Conservation (phyloP, 1,140 invertebrate species). For the Monochamus saltuarius region DNA sequence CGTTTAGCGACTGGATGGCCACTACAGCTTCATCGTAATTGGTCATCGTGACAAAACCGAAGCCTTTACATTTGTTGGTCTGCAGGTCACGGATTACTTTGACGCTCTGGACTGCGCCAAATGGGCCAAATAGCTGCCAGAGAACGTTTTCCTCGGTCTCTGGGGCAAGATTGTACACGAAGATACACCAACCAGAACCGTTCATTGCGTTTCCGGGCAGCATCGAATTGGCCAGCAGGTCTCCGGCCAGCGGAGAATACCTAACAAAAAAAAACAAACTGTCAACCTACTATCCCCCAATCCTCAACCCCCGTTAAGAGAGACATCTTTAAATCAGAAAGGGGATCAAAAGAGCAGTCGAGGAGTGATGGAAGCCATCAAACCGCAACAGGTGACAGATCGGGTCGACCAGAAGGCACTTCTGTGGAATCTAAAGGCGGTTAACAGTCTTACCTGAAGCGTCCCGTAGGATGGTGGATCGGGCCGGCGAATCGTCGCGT, state of each 20-base stretch:
- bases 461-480: slow-evolving; percentile 88
- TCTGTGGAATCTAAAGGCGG: too few relatives aligned
- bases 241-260: slow-evolving; percentile 93
- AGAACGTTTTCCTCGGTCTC: slow-evolving; percentile 98
- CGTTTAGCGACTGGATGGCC: slow-evolving; percentile 96
- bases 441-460: slow-evolving; percentile 74
- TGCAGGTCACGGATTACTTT: slow-evolving; percentile 97
- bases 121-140: slow-evolving; percentile 98
- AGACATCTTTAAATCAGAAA: neutral
- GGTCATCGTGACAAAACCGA: slow-evolving; percentile 99
- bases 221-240: slow-evolving; percentile 85
- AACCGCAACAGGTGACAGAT: too few relatives aligned
- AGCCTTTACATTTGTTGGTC: slow-evolving; percentile 99
- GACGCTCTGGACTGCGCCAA: slow-evolving; percentile 97
- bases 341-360: too few relatives aligned
- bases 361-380: too few relatives aligned
- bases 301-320: neutral
- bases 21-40: slow-evolving; percentile 98
- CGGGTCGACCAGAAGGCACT: too few relatives aligned
- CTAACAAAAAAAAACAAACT: slow-evolving; percentile 54
- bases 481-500: slow-evolving; percentile 84
- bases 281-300: slow-evolving; percentile 5
- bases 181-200: slow-evolving; percentile 95
- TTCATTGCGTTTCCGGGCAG: slow-evolving; percentile 79
- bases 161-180: slow-evolving; percentile 97